Evolutionary conservation across 2,797 vertebrate species (phyloP).

Genomic region (Smutsia temminckii): DNA sequence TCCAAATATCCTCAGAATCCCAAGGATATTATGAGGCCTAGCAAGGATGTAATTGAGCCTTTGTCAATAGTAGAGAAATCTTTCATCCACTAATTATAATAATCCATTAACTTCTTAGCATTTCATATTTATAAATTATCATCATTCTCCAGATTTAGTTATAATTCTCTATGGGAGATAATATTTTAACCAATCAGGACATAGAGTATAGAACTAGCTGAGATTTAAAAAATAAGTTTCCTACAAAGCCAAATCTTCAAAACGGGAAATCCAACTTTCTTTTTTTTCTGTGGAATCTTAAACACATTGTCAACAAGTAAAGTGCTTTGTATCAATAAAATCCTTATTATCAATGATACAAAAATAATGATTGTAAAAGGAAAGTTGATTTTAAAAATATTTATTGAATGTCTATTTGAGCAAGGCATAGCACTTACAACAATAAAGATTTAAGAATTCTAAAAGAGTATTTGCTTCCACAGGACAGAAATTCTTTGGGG

Average conservation of each 20-base stretch:
- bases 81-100: neutral
- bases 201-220: neutral
- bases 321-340: neutral
- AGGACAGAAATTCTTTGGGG: neutral
- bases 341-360: neutral
- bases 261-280: neutral
- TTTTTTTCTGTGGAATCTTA: neutral
- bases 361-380: conserved; percentile 1
- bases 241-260: neutral
- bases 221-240: neutral
- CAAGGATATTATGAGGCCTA: neutral
- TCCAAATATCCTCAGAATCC: conserved; percentile 32
- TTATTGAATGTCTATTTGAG: neutral
- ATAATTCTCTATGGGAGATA: neutral
- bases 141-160: conserved; percentile 9
- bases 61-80: neutral
- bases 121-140: neutral
- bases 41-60: neutral
- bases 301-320: neutral
- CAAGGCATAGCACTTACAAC: neutral
- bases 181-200: neutral
- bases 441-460: neutral
- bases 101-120: neutral
- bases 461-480: neutral
- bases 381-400: conserved; percentile 17